These are phyloP conservation scores for Mesocricetus auratus DNA, from an alignment of 2,113 vertebrate species.

Conservation along the genomic window DNA sequence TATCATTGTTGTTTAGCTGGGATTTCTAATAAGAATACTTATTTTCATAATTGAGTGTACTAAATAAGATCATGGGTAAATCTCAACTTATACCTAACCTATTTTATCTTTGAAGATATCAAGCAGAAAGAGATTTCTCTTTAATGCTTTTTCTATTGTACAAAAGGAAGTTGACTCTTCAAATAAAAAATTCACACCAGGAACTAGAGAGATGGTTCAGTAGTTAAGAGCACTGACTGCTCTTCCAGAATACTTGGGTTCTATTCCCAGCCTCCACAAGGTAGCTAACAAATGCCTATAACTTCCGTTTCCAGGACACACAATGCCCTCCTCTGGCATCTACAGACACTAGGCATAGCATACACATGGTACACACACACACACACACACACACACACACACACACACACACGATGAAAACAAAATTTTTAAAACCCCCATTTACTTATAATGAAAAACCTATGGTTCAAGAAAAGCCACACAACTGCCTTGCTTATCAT, in stretches of 20 bases:
- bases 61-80: background rate
- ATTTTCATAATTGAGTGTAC: background rate
- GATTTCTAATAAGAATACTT: constrained; percentile 35
- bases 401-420: background rate
- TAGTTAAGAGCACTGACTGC: background rate
- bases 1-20: background rate
- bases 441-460: constrained; percentile 32
- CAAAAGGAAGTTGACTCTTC: constrained; percentile 12
- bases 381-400: background rate
- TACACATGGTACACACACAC: background rate
- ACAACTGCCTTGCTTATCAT: background rate
- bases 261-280: background rate
- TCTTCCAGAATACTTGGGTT: background rate
- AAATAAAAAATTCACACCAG: background rate
- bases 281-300: background rate
- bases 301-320: background rate
- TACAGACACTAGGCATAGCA: background rate
- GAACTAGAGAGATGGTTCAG: background rate
- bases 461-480: constrained; percentile 3
- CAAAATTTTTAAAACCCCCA: background rate
- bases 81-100: background rate
- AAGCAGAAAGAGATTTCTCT: background rate
- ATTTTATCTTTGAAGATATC: background rate
- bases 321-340: background rate
- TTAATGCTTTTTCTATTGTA: background rate